phyloP scores from a whole-genome alignment of 2,888 invertebrate species.

The Sarcophaga caerulescens region DNA sequence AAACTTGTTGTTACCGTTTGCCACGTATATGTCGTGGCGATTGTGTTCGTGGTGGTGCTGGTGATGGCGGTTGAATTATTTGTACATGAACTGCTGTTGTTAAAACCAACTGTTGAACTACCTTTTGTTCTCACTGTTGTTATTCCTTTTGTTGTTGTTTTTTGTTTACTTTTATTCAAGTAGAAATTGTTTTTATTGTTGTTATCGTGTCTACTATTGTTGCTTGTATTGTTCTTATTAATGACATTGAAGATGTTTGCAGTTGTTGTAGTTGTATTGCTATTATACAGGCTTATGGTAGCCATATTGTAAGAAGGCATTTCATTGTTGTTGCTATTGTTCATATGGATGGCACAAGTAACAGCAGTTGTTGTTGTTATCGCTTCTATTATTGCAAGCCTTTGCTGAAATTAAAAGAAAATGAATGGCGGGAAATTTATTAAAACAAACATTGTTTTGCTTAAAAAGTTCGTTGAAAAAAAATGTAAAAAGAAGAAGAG shows the following conservation, averaged over 20 bases:
- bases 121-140: constrained; percentile 49
- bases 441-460: neutral
- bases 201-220: constrained; percentile 28
- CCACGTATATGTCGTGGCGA: constrained; percentile 10
- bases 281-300: constrained; percentile 72
- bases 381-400: neutral
- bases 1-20: constrained; percentile 70
- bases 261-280: constrained; percentile 53
- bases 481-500: neutral
- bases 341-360: constrained; percentile 45
- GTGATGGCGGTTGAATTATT: constrained; percentile 29
- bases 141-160: constrained; percentile 47
- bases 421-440: constrained; percentile 6
- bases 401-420: constrained; percentile 46
- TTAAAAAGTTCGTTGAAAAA: neutral
- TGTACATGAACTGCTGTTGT: constrained; percentile 32
- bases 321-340: constrained; percentile 78
- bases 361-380: constrained; percentile 30
- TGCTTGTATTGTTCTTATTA: constrained; percentile 65
- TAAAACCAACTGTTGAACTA: constrained; percentile 46
- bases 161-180: constrained; percentile 9
- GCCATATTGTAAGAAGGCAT: constrained; percentile 79
- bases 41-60: neutral
- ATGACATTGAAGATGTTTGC: constrained; percentile 47
- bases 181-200: constrained; percentile 24